These are phyloP conservation scores for Perizoma flavofasciatum DNA, from an alignment of 2,888 invertebrate genomes.

Conservation along the genomic window DNA sequence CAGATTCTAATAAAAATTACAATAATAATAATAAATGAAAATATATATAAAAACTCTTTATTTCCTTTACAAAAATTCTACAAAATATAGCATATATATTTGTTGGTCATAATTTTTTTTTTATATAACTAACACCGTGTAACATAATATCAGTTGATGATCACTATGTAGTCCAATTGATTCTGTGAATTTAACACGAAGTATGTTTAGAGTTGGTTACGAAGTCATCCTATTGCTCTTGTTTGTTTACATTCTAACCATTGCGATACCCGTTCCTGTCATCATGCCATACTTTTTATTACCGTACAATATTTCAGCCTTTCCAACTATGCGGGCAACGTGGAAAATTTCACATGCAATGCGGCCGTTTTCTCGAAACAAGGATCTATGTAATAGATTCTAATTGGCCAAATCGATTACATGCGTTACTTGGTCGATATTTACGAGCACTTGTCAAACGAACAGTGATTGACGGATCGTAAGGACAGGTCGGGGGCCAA, in stretches of 20 bases:
- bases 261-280: slow-evolving; percentile 6
- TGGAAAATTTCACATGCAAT: slow-evolving; percentile 36
- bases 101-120: no score
- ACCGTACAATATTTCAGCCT: slow-evolving; percentile 9
- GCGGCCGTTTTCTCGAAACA: slow-evolving; percentile 43
- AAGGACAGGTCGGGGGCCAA: slow-evolving; percentile 39
- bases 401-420: slow-evolving; percentile 72
- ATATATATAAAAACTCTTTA: no score
- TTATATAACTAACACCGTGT: no score
- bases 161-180: not conserved
- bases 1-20: not conserved
- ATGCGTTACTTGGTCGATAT: slow-evolving; percentile 59
- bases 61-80: no score
- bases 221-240: slow-evolving; percentile 3
- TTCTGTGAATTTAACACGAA: not conserved
- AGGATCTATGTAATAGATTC: slow-evolving; percentile 60
- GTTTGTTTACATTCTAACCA: slow-evolving; percentile 12
- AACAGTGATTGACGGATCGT: slow-evolving; percentile 56
- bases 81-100: no score
- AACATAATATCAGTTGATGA: no score
- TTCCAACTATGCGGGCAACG: slow-evolving; percentile 5
- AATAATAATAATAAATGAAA: no score
- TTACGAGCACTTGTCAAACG: slow-evolving; percentile 58
- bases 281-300: slow-evolving; percentile 21
- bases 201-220: not conserved